Percentiles rank a stretch among this genome's conserved stretches.
These are phyloP conservation scores for Jordanella pulchra DNA, from an alignment of 2,797 vertebrate genomes.

Conservation along the genomic window DNA sequence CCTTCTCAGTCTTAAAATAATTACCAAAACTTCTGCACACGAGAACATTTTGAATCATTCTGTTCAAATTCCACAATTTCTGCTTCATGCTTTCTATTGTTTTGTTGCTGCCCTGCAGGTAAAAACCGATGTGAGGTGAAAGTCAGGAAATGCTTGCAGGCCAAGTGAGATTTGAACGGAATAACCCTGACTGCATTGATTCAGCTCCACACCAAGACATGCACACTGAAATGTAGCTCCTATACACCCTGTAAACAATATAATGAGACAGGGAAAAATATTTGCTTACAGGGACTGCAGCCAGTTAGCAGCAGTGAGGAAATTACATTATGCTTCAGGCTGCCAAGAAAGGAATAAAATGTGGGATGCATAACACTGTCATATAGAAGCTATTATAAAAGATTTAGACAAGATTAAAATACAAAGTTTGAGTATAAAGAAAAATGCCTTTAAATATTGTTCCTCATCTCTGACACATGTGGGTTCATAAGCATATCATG, in stretches of 20 bases:
- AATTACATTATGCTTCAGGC: neutral
- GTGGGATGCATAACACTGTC: neutral
- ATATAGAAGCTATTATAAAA: slow-evolving; percentile 4
- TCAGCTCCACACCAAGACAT: slow-evolving; percentile 9
- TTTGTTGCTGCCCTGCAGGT: slow-evolving; percentile 12
- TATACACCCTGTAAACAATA: neutral
- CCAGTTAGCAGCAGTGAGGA: neutral
- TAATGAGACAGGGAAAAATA: slow-evolving; percentile 13
- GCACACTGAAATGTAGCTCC: neutral
- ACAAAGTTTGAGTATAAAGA: neutral
- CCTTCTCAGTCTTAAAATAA: neutral
- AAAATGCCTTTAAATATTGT: slow-evolving; percentile 23
- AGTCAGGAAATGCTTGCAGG: slow-evolving; percentile 31
- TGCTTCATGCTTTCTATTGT: slow-evolving; percentile 9
- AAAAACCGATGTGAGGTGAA: neutral
- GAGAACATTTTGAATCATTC: neutral
- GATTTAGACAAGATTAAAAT: neutral
- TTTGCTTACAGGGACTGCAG: slow-evolving; percentile 1
- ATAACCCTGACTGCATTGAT: neutral
- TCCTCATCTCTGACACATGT: slow-evolving; percentile 25
- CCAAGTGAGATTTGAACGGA: slow-evolving; percentile 7
- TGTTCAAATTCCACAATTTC: neutral
- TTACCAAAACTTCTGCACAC: neutral
- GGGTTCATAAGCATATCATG: slow-evolving; percentile 63
- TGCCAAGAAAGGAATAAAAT: slow-evolving; percentile 9